Base-by-base conservation (phyloP, 92 coral and sea anemone genomes). In the Siderastrea siderea region DNA sequence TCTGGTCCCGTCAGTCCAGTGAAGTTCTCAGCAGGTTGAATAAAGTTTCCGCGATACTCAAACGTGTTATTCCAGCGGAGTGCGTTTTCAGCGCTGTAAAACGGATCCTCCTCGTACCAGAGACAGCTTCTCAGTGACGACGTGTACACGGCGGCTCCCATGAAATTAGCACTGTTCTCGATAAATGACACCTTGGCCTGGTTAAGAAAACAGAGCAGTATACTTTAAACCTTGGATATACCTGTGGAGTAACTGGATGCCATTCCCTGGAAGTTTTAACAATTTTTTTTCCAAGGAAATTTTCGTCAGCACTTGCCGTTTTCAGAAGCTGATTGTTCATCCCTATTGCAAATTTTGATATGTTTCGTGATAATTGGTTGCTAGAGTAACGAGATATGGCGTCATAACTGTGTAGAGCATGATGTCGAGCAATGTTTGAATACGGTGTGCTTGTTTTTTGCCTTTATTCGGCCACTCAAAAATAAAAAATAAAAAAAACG, bases 91-190 rank as follows among this genome's bases (percentile, higher is more conserved):
- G 75, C 85, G 78, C 94, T 91, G 79, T 92, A 83, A 59, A 88
- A 79, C 1, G 97, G 95, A 15, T 84, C 89, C 11, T 92, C 66
- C 72, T 93, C 94, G 71, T 90, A 89, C 99, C 99, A 98, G 14
- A 94, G 90, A 69, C 99, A 98, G 7, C 94, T 88, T 4, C 85
- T 69, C 61, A 98, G 81, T 13, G 98, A 88, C 26, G 96, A 91
- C 4, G 91, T 92, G 66, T 77, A 90, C 16, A 98, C 90, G 43
- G 99, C 99, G 38, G 99, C 95, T n/a, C 98, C 99, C 57, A 94
- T 94, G 14, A 94, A 65, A 51, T 86, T 91, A 66, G 99, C 99
- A 52, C 93, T 86, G 92, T 98, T 98, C 82, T 91, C 82, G 51
- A 90, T 74, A 83, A 98, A 98, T 6, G 88, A 72, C 14, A 98